Evolutionary conservation across 2,888 invertebrate species (phyloP).

Genomic region (Clostera curtula): DNA sequence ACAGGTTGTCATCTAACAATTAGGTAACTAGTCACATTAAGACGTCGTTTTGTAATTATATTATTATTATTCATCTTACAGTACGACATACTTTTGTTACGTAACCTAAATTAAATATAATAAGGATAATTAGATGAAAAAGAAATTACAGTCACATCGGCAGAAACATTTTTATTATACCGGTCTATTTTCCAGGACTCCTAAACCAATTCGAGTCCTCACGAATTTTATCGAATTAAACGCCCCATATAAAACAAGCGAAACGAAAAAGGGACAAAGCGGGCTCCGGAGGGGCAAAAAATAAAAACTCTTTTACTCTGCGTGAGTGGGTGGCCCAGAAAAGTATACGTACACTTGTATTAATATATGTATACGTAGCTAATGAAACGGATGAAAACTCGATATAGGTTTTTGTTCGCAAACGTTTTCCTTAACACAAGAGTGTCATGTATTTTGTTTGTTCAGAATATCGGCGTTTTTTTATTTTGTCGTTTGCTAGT

Average conservation of each 20-base stretch:
- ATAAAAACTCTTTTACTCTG: constrained; percentile 37
- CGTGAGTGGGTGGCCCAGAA: constrained; percentile 20
- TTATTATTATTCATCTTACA: too few species aligned
- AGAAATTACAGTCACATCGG: constrained; percentile 17
- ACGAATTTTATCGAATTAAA: constrained; percentile 64
- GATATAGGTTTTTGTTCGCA: constrained; percentile 3
- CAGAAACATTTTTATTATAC: constrained; percentile 29
- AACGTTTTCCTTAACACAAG: background rate
- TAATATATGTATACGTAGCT: constrained; percentile 18
- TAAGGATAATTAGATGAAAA: constrained; percentile 4
- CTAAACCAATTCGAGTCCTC: constrained; percentile 53
- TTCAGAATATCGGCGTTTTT: background rate
- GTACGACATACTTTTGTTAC: too few species aligned
- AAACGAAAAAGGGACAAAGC: constrained; percentile 56
- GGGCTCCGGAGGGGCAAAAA: constrained; percentile 41
- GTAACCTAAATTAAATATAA: background rate
- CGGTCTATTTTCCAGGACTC: constrained; percentile 38
- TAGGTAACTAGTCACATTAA: too few species aligned
- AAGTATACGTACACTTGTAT: constrained; percentile 16
- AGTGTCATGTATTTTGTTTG: background rate
- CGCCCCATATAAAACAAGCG: constrained; percentile 62
- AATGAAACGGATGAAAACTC: constrained; percentile 20
- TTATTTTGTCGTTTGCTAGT: too few species aligned
- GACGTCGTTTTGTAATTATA: too few species aligned
- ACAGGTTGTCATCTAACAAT: too few species aligned